phyloP scores from a whole-genome alignment of 2,888 invertebrate species.

The Amiota minor region DNA sequence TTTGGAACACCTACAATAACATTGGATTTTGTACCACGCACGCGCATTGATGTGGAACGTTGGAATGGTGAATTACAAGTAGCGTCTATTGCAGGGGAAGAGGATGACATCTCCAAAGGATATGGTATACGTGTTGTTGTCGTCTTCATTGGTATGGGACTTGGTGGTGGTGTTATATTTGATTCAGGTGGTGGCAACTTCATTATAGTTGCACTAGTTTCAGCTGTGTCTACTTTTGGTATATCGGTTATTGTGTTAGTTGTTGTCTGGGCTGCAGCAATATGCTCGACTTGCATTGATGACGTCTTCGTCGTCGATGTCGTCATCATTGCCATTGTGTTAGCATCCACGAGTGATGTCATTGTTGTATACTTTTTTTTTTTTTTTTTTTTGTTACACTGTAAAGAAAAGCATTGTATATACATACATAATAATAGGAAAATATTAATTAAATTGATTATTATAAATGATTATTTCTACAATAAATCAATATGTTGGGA shows the following conservation, averaged over 20 bases:
- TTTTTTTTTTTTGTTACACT: slow-evolving; percentile 3
- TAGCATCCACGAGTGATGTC: slow-evolving; percentile 14
- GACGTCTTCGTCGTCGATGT: slow-evolving; percentile 42
- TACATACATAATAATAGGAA: slow-evolving; percentile 6
- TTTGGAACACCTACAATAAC: slow-evolving; percentile 35
- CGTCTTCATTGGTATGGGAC: slow-evolving; percentile 43
- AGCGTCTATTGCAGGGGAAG: slow-evolving; percentile 74
- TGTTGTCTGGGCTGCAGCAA: slow-evolving; percentile 29
- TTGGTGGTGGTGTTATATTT: slow-evolving; percentile 20
- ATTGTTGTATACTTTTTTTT: neutral
- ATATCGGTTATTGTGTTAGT: slow-evolving; percentile 43
- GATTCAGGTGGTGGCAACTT: neutral
- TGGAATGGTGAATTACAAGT: slow-evolving; percentile 74
- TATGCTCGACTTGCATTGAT: slow-evolving; percentile 24
- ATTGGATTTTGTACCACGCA: slow-evolving; percentile 77
- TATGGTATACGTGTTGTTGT: slow-evolving; percentile 62
- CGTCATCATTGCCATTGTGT: neutral
- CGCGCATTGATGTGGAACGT: slow-evolving; percentile 80
- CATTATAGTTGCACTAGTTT: slow-evolving; percentile 1
- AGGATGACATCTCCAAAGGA: slow-evolving; percentile 39
- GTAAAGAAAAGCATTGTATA: slow-evolving; percentile 42
- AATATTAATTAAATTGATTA: neutral
- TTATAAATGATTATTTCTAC: neutral
- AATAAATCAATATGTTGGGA: neutral
- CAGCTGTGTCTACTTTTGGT: slow-evolving; percentile 20